Conservation (phyloP, 2,888 invertebrate genomes). For the Branchipolynoe longqiensis region DNA sequence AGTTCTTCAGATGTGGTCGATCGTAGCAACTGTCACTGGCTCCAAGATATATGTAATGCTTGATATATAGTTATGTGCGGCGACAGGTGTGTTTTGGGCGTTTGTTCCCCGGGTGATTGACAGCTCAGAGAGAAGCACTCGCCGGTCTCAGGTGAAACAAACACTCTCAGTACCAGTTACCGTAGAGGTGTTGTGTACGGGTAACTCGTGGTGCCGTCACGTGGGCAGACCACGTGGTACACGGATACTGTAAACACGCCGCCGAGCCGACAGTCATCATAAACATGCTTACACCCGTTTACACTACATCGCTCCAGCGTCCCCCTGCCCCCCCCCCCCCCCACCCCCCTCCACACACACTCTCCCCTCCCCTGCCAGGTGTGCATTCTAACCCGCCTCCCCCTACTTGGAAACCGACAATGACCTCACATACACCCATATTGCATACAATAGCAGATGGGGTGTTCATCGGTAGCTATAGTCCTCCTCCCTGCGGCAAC, state of each 20-base stretch:
- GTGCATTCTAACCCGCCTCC: neutral
- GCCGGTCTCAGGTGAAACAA: slow-evolving; percentile 27
- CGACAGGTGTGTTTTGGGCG: neutral
- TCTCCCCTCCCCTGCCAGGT: neutral
- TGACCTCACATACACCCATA: neutral
- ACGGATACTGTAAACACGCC: neutral
- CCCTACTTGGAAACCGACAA: neutral
- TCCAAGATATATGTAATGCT: no score
- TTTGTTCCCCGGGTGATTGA: slow-evolving; percentile 20
- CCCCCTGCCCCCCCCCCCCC: neutral
- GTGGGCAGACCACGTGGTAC: no score
- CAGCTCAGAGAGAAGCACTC: no score
- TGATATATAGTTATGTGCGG: neutral
- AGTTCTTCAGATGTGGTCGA: no score
- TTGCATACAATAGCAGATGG: no score
- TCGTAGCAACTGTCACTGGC: no score
- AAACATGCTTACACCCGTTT: slow-evolving; percentile 8
- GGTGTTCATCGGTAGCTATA: no score
- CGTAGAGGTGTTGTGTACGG: neutral
- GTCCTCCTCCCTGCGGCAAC: no score
- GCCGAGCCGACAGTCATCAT: neutral
- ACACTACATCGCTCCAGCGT: neutral
- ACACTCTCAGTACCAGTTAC: slow-evolving; percentile 26
- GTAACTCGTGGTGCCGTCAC: slow-evolving; percentile 1
- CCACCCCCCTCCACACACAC: neutral